phyloP scores from a whole-genome alignment of 2,797 vertebrate genomes.

The Hapalemur alaotrensis region DNA sequence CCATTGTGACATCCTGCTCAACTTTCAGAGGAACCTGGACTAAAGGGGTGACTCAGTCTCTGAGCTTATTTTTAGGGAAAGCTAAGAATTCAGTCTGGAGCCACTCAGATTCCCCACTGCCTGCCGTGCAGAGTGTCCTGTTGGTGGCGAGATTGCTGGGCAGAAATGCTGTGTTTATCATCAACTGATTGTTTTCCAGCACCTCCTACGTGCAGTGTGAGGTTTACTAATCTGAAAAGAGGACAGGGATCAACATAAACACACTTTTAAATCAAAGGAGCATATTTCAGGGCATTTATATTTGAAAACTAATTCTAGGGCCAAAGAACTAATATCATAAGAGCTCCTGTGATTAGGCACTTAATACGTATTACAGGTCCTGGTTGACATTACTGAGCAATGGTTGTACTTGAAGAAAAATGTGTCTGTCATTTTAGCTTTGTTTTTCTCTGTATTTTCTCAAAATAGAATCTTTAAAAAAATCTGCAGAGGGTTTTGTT shows the following conservation, averaged over 20 bases:
- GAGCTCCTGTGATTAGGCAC: neutral
- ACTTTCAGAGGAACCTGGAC: conserved; percentile 60
- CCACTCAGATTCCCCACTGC: neutral
- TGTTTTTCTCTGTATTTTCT: neutral
- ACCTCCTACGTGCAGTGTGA: neutral
- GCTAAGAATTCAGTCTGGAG: conserved; percentile 24
- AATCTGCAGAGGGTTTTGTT: neutral
- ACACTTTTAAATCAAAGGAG: neutral
- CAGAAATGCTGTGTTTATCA: conserved; percentile 29
- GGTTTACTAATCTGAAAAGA: conserved; percentile 18
- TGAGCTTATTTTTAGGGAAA: conserved; percentile 68
- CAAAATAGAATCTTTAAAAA: neutral
- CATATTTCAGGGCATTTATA: neutral
- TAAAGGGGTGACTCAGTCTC: conserved; percentile 67
- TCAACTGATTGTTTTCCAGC: neutral
- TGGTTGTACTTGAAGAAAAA: neutral
- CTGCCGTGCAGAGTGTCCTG: neutral
- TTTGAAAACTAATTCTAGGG: neutral
- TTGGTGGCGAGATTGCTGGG: neutral
- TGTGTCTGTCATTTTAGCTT: neutral
- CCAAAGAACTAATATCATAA: neutral
- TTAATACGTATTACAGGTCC: neutral
- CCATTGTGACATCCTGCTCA: conserved; percentile 63
- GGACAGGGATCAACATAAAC: neutral
- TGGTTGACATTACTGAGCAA: neutral